Evolutionary conservation across 2,888 invertebrate genomes (phyloP).

Genomic region (Branchellion lobata): DNA sequence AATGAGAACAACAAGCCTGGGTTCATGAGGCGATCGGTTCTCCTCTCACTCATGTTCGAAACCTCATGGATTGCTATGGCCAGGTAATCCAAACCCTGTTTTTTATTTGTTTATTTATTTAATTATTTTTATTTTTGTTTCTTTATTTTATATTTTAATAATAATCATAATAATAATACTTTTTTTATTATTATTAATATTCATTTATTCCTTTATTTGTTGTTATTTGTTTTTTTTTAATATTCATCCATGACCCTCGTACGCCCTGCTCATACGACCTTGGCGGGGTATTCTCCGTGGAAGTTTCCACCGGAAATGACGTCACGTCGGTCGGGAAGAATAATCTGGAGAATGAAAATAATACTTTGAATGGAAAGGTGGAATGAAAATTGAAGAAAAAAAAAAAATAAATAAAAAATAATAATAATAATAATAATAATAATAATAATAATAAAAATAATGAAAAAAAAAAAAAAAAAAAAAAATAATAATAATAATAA

Average conservation of each 20-base stretch:
- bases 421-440: background rate
- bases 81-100: slow-evolving; percentile 68
- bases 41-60: slow-evolving; percentile 70
- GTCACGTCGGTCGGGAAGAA: slow-evolving; percentile 64
- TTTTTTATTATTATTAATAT: background rate
- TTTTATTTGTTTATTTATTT: background rate
- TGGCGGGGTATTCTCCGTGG: slow-evolving; percentile 73
- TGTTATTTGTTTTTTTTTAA: no score
- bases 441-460: background rate
- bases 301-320: slow-evolving; percentile 73
- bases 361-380: background rate
- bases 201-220: no score
- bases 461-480: no score
- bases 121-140: slow-evolving; percentile 7
- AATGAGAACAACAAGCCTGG: no score
- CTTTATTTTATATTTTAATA: background rate
- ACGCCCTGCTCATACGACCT: slow-evolving; percentile 59
- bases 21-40: slow-evolving; percentile 70
- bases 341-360: slow-evolving; percentile 56
- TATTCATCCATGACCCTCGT: no score
- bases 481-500: no score
- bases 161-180: background rate
- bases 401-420: background rate
- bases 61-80: slow-evolving; percentile 71
- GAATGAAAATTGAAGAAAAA: background rate